Evolutionary conservation across 2,113 vertebrate species (phyloP).

Genomic region (Trematomus loennbergii): DNA sequence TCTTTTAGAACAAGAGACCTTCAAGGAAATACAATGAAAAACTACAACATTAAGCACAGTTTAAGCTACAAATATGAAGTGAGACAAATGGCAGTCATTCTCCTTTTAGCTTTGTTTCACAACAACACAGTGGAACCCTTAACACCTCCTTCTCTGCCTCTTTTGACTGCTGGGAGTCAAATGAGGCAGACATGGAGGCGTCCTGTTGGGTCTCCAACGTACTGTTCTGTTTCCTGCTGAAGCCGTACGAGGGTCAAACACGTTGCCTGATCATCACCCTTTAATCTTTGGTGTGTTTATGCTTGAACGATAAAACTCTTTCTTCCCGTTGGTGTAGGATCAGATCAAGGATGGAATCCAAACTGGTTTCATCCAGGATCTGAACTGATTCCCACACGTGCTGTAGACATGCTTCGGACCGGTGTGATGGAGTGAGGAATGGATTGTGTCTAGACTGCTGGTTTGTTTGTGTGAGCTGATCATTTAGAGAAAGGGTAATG

Average conservation of each 20-base stretch:
- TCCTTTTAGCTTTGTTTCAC: too few relatives aligned
- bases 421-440: neutral
- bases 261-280: neutral
- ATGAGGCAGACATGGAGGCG: too few relatives aligned
- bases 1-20: neutral
- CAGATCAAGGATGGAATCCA: neutral
- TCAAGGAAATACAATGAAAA: neutral
- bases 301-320: neutral
- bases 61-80: neutral
- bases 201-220: neutral
- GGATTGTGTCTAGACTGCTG: constrained; percentile 18
- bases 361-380: constrained; percentile 4
- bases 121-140: neutral
- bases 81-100: too few relatives aligned
- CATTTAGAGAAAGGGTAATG: constrained; percentile 42
- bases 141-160: too few relatives aligned
- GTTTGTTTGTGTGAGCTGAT: constrained; percentile 5
- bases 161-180: neutral
- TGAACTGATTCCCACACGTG: neutral
- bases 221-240: neutral
- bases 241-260: neutral
- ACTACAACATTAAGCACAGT: neutral
- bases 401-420: neutral
- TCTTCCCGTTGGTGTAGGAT: neutral
- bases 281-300: neutral